A percentile compares a stretch with the other conserved stretches of the same genome.
These are phyloP conservation scores for Eptesicus fuscus DNA, from an alignment of 2,113 vertebrate genomes.

Conservation along the genomic window DNA sequence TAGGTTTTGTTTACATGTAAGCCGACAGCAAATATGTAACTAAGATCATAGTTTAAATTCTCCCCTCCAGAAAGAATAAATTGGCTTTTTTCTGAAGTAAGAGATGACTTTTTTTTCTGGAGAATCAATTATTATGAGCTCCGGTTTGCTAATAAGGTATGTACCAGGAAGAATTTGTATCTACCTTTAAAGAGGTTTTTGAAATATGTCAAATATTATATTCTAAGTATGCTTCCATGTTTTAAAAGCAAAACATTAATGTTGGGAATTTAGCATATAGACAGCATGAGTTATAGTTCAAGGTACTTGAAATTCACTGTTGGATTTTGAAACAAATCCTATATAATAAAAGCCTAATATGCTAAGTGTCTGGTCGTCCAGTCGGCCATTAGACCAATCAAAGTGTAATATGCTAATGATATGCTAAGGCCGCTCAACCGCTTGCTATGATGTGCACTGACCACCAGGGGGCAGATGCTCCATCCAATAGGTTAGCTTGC, in stretches of 20 bases:
- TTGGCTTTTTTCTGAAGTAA: background rate
- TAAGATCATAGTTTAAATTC: conserved; percentile 16
- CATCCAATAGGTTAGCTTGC: too few relatives aligned
- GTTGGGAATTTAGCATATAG: background rate
- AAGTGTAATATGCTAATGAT: too few relatives aligned
- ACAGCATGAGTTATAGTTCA: background rate
- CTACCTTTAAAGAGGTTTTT: background rate
- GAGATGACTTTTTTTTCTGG: background rate
- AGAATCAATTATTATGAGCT: background rate
- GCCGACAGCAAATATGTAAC: background rate
- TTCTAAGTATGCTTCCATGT: background rate
- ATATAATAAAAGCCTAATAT: too few relatives aligned
- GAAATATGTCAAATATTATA: background rate
- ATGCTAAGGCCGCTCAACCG: too few relatives aligned
- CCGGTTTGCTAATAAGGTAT: background rate
- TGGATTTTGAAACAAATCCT: background rate
- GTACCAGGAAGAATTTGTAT: background rate
- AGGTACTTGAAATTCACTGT: background rate
- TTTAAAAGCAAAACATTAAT: background rate
- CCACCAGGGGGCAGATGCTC: too few relatives aligned
- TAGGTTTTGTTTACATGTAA: background rate
- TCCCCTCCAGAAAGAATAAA: background rate
- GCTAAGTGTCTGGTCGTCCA: too few relatives aligned
- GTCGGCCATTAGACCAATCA: too few relatives aligned
- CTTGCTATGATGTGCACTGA: too few relatives aligned